Evolutionary conservation across 2,797 vertebrate species (phyloP).

Genomic region (Todus mexicanus): DNA sequence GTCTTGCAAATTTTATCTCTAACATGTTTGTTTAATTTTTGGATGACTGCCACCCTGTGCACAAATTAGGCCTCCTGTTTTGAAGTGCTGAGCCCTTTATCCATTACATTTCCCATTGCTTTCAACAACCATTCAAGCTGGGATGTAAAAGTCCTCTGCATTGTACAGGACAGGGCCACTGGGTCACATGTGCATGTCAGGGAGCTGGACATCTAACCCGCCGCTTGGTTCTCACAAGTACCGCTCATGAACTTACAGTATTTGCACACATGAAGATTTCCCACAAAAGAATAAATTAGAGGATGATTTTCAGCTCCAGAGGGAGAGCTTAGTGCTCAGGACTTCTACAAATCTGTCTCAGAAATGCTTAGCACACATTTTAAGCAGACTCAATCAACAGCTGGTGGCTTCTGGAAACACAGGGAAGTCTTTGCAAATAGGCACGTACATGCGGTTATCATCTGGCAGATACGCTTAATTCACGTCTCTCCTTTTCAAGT

Average conservation of each 20-base stretch:
- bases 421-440: neutral
- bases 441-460: neutral
- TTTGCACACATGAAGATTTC: neutral
- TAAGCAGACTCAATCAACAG: neutral
- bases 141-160: neutral
- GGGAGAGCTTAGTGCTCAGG: neutral
- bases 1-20: slow-evolving; percentile 4
- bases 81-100: slow-evolving; percentile 6
- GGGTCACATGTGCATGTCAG: neutral
- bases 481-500: neutral
- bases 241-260: neutral
- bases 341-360: neutral
- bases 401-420: neutral
- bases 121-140: neutral
- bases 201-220: neutral
- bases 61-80: neutral
- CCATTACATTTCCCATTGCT: slow-evolving; percentile 18
- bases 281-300: neutral
- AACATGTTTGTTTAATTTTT: slow-evolving; percentile 26
- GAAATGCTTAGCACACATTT: neutral
- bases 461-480: neutral
- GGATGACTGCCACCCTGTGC: neutral
- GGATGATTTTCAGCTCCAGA: neutral
- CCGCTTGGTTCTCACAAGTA: neutral
- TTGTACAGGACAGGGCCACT: neutral